Base-by-base conservation (phyloP, 2,888 invertebrate genomes). In the Acanthacorydalis orientalis region DNA sequence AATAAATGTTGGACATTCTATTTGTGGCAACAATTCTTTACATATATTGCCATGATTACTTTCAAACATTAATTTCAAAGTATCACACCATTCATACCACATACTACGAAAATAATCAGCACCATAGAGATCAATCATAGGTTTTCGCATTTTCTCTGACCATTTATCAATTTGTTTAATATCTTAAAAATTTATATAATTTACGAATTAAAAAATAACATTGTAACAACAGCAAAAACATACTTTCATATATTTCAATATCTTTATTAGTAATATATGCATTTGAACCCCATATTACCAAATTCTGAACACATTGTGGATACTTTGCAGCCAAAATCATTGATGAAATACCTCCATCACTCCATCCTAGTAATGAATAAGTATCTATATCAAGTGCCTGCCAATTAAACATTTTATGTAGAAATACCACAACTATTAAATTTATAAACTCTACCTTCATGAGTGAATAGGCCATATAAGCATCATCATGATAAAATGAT, bases 341-440 rank as follows among this genome's bases (percentile, higher is more conserved):
- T 12, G 78, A 79, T 0, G 83, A 77, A 40, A 80, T 82, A 2
- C 87, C 92, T 31, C 92, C 92, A 65, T 89, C 89, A 64, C 88
- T 88, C 88, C 91, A 92, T 1, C 92, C 92, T 48, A 91, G 58
- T 9, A 90, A 57, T 0, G 88, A 88, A 63, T 78, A 88, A 54
- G 77, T 77, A 0, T 72, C 59, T 39, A 80, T 69, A 2, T 78
- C 75, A 8, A 91, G 60, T 41, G 68, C 67, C 74, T 23, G 23
- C 23, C 23, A 23, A 23, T 23, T 23, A 23, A 23, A 23, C n/a
- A 23, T 23, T 23, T 23, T 4, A 23, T 23, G 23, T 23, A 23
- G 23, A 23, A 23, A 37, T 37, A 37, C 2, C 2, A 35, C 12
- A 35, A 4, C 14, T 37, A 1, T n/a, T n/a, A 2, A 4, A 42